Evolutionary conservation across 1,140 invertebrate genomes (phyloP).

Genomic region (Lanistes nyassanus): DNA sequence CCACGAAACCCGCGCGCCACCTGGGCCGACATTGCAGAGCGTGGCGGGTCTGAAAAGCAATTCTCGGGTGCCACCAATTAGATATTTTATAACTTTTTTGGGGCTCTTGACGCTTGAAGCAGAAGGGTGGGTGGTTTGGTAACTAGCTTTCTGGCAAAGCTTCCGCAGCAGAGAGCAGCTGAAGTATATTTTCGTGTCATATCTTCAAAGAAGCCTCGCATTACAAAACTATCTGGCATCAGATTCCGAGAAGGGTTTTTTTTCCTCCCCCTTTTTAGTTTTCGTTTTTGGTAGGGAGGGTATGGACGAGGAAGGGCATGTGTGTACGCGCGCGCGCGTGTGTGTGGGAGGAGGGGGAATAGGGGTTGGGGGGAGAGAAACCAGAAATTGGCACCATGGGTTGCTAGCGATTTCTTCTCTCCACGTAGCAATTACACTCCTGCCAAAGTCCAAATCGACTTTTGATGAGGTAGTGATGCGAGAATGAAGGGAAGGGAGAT

Average conservation of each 20-base stretch:
- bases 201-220: slow-evolving; percentile 16
- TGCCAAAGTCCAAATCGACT: slow-evolving; percentile 19
- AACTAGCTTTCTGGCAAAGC: neutral
- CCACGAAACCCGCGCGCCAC: neutral
- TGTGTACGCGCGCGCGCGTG: no score
- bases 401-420: slow-evolving; percentile 8
- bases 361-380: no score
- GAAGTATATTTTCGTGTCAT: slow-evolving; percentile 22
- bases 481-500: neutral
- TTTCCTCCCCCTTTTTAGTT: no score
- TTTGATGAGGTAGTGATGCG: neutral
- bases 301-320: no score
- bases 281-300: no score
- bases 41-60: slow-evolving; percentile 1
- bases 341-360: no score
- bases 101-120: neutral
- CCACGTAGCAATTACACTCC: neutral
- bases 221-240: slow-evolving; percentile 15
- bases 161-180: neutral
- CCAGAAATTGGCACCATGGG: neutral
- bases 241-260: slow-evolving; percentile 3
- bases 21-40: slow-evolving; percentile 7
- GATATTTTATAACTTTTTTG: slow-evolving; percentile 24
- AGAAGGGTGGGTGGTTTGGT: neutral
- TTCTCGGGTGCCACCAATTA: slow-evolving; percentile 14